Conservation (phyloP, 2,113 vertebrate species). For the Gambusia holbrooki region DNA sequence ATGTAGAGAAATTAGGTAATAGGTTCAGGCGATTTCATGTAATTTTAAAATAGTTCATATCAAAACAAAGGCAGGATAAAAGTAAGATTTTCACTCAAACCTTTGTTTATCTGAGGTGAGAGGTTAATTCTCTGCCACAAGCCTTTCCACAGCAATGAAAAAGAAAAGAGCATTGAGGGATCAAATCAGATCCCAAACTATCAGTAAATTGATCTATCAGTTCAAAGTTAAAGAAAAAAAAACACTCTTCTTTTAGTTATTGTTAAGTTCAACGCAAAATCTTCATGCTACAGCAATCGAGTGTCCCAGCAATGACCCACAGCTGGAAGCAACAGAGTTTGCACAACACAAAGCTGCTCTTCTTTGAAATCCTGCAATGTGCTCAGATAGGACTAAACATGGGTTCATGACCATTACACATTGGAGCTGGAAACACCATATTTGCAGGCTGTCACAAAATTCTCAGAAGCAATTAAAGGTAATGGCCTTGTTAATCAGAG, state of each 20-base stretch:
- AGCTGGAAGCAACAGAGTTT: not conserved
- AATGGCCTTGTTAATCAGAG: slow-evolving; percentile 72
- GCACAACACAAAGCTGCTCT: not conserved
- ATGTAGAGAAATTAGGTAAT: not conserved
- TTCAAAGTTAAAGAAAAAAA: not conserved
- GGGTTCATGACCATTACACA: not conserved
- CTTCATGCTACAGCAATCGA: not conserved
- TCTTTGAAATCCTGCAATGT: slow-evolving; percentile 9
- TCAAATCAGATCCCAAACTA: not conserved
- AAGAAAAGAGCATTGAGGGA: not conserved
- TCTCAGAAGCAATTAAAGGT: slow-evolving; percentile 68
- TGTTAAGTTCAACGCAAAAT: not conserved
- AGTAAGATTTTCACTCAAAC: not conserved
- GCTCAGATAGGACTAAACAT: not conserved
- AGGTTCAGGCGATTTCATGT: not conserved
- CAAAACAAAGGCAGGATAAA: not conserved
- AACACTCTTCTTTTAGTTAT: not conserved
- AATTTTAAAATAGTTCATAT: no score
- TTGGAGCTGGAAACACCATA: slow-evolving; percentile 13
- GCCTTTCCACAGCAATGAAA: not conserved
- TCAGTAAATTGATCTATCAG: not conserved
- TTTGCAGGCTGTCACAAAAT: slow-evolving; percentile 37
- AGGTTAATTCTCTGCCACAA: slow-evolving; percentile 1
- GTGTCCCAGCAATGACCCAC: not conserved
- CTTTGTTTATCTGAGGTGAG: not conserved